Base-by-base conservation (phyloP, 2,888 invertebrate species). In the Xestia c-nigrum region DNA sequence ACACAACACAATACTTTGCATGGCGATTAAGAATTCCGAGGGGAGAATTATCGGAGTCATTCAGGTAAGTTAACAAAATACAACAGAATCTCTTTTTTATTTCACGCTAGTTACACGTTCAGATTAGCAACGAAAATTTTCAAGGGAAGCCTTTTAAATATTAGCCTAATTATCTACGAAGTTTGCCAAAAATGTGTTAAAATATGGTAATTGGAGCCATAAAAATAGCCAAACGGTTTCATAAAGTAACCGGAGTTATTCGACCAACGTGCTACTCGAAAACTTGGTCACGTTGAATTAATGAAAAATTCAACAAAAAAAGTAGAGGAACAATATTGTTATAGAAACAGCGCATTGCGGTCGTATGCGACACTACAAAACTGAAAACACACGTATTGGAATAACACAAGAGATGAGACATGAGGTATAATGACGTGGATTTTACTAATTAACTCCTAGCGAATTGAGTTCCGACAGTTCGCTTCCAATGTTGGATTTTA, bases 21-120 rank as follows among this genome's bases (percentile, higher is more conserved):
- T 99, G 99, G 99, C 99, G 72, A 99, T 99, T 91, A 99, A 99
- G 96, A 99, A 99, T 95, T 99, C 99, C 1, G 97, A 98, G 85
- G 98, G 98, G 72, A 98, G 98, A 93, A 99, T 99, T 88, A 98
- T 99, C 91, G 99, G 99, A 74, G 99, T 99, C 72, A 99, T 99
- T 92, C 98, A 98, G 96, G 97, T 97, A 91, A 92, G 89, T 72
- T 72, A 43, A 40, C 61, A 31, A 69, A 70, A 82, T 81, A 73
- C 65, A 57, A 79, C 72, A 69, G 12, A 76, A 76, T 40, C 31
- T 74, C 72, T 64, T 81, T 81, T 69, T 76, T 76, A 71, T 72
- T 82, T 76, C 70, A 70, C 57, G 38, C 65, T 71, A 43, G 65
- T 65, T 31, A 59, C 16, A 66, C 50, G 24, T 67, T 50, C 24